These are phyloP conservation scores for Seriola quinqueradiata DNA, from an alignment of 2,113 vertebrate species.

Conservation along the genomic window DNA sequence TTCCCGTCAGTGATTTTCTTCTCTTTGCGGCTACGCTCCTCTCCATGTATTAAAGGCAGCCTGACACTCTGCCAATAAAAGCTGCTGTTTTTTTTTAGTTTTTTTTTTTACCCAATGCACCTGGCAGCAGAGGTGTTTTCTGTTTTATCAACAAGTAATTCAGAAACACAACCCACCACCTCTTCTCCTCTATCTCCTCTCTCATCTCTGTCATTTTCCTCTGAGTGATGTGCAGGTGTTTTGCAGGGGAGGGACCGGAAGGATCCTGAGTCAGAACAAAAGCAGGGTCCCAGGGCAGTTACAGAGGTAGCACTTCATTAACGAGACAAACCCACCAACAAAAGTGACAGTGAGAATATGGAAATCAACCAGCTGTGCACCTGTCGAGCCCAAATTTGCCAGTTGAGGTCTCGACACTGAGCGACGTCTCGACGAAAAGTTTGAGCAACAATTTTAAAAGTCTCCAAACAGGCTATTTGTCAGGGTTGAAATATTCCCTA, in stretches of 20 bases:
- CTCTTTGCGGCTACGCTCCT: background rate
- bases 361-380: slow-evolving; percentile 10
- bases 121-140: slow-evolving; percentile 33
- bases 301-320: slow-evolving; percentile 36
- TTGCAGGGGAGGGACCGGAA: background rate
- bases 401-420: background rate
- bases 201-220: background rate
- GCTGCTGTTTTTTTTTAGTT: slow-evolving; percentile 11
- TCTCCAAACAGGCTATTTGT: background rate
- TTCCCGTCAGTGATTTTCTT: slow-evolving; percentile 34
- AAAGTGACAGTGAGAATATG: slow-evolving; percentile 22
- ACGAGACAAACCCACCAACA: slow-evolving; percentile 17
- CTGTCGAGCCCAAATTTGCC: slow-evolving; percentile 21
- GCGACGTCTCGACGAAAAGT: background rate
- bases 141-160: slow-evolving; percentile 37
- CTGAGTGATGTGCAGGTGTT: slow-evolving; percentile 31
- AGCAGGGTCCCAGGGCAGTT: background rate
- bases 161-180: slow-evolving; percentile 1
- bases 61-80: slow-evolving; percentile 42
- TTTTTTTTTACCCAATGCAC: slow-evolving; percentile 22
- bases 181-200: background rate
- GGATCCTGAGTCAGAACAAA: slow-evolving; percentile 25
- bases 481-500: background rate
- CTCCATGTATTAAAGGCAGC: slow-evolving; percentile 21
- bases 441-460: slow-evolving; percentile 10